Evolutionary conservation across 2,797 vertebrate genomes (phyloP), one percentile per base, ranked within the genome.

Genomic region (Sus cebifrons): DNA sequence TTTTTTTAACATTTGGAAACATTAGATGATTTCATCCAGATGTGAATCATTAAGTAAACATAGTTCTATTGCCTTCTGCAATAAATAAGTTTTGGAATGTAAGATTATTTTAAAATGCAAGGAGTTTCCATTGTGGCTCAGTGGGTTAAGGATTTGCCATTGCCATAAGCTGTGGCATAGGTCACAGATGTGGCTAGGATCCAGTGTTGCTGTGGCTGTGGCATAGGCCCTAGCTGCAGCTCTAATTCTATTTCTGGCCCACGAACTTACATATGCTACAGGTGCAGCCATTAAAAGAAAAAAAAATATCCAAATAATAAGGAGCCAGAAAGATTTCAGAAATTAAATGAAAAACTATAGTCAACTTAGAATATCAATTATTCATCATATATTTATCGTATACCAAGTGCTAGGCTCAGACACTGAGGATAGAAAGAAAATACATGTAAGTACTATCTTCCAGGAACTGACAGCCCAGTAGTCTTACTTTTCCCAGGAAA

Each of bases 41-140:
- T 75, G 1, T 92, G 10, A 58, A 92, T 89, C 70, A 75, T 64
- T 82, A 88, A 92, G 18, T 40, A 94, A 95, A 74, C 49, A 89
- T 56, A 49, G 13, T 71, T 88, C 29, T 52, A 83, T 71, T 89
- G 27, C 20, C 27, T 79, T 93, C 93, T 86, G 60, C 64, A 91
- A 84, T 67, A 79, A 90, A 65, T 83, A 40, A n/a, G 40, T 92
- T 92, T 95, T 62, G 32, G 29, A 92, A 90, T 86, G 91, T 54
- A 92, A 91, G n/a, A 75, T 75, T 74, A 83, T 70, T 91, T 91
- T 13, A 91, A 96, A 95, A 90, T 82, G 6, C 58, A 88, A 49
- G 44, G 44, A 49, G 44, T 49, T 49, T 49, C 44, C 44, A 49
- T 49, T 49, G 44, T 49, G 44, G 44, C 44, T 49, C 44, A 49